phyloP scores from a whole-genome alignment of 2,113 vertebrate genomes.

The Sisor rabdophorus region DNA sequence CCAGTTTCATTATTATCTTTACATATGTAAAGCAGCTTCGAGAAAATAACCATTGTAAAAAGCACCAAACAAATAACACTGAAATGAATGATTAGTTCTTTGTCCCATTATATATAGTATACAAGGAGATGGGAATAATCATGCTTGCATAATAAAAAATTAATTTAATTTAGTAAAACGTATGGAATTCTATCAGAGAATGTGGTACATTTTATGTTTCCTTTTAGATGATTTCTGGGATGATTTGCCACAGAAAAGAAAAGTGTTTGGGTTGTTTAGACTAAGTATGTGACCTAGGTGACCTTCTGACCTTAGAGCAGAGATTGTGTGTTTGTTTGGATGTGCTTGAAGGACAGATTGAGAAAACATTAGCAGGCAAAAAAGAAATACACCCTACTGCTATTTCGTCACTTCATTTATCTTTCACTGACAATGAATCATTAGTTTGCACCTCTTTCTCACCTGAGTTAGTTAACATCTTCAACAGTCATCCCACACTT shows the following conservation, averaged over 20 bases:
- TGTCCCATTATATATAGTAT: too few relatives aligned
- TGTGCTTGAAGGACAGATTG: slow-evolving; percentile 25
- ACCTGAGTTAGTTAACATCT: neutral
- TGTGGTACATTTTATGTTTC: too few relatives aligned
- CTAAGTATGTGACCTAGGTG: slow-evolving; percentile 30
- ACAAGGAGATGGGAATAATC: too few relatives aligned
- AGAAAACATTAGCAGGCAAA: neutral
- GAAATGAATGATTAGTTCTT: too few relatives aligned
- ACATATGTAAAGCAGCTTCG: too few relatives aligned
- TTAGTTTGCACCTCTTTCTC: neutral
- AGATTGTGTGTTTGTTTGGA: slow-evolving; percentile 32
- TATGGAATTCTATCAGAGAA: too few relatives aligned
- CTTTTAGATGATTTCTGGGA: neutral
- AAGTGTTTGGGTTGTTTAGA: neutral
- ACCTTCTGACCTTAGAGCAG: slow-evolving; percentile 4
- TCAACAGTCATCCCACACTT: neutral
- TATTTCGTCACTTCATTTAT: neutral
- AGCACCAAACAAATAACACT: too few relatives aligned
- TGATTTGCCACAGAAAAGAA: neutral
- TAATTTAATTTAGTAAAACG: too few relatives aligned
- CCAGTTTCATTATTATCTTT: too few relatives aligned
- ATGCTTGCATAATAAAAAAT: too few relatives aligned
- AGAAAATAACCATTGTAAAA: too few relatives aligned
- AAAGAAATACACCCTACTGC: neutral
- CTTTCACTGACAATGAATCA: neutral